These are phyloP conservation scores for Alethe diademata DNA, from an alignment of 2,113 vertebrate species.

Conservation along the genomic window DNA sequence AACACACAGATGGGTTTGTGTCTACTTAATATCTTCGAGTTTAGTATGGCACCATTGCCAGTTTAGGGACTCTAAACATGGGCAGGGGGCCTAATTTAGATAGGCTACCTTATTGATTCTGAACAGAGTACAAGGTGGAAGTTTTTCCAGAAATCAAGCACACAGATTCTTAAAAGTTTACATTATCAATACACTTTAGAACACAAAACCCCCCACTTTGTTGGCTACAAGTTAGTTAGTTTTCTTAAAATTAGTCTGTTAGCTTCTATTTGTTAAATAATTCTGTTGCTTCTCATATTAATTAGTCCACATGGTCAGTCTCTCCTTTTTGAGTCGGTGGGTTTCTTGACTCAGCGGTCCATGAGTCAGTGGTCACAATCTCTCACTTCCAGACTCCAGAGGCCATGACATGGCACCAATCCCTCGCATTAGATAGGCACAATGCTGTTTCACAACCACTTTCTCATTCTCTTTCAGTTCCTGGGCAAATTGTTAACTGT, in stretches of 20 bases:
- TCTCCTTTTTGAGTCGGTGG: accelerated
- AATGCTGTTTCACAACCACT: background rate
- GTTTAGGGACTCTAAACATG: background rate
- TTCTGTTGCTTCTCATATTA: background rate
- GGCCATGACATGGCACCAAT: too few relatives aligned
- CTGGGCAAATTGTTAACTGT: background rate
- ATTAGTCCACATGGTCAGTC: background rate
- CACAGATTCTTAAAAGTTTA: background rate
- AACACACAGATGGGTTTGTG: background rate
- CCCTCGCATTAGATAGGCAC: accelerated
- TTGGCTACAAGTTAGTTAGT: background rate
- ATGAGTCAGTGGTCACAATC: background rate
- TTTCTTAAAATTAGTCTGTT: background rate
- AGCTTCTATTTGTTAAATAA: background rate
- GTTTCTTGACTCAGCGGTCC: background rate
- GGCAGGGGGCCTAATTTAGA: accelerated
- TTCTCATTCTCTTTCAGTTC: background rate
- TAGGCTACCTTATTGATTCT: background rate
- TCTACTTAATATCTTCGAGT: background rate
- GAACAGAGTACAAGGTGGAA: background rate
- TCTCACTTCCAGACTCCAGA: background rate
- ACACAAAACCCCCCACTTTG: background rate
- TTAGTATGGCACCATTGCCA: background rate
- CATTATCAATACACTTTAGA: background rate
- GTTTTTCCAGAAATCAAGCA: background rate